These are phyloP conservation scores for Corbicula japonica DNA, from an alignment of 2,888 invertebrate species.

Conservation along the genomic window DNA sequence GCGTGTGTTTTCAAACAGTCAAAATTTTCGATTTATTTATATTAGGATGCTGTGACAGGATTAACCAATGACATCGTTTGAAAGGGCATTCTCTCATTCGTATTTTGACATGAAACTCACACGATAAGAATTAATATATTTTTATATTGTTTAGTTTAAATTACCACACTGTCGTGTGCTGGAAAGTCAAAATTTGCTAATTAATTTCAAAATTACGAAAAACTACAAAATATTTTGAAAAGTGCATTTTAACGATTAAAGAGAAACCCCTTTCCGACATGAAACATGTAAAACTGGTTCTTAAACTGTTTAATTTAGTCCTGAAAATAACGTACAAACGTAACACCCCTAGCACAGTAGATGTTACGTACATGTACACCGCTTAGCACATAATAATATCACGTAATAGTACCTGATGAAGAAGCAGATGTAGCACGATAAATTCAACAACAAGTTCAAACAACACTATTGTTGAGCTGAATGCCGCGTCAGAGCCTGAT, in stretches of 20 bases:
- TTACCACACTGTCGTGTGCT: conserved; percentile 3
- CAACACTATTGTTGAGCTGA: too few species aligned
- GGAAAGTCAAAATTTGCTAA: conserved; percentile 4
- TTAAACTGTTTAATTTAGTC: neutral
- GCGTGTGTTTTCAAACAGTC: conserved; percentile 45
- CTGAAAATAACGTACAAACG: conserved; percentile 9
- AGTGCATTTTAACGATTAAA: neutral
- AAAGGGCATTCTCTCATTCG: neutral
- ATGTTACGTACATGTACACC: conserved; percentile 11
- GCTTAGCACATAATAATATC: too few species aligned
- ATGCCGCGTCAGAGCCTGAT: too few species aligned
- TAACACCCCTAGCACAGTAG: conserved; percentile 36
- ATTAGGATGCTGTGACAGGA: neutral
- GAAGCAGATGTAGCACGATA: too few species aligned
- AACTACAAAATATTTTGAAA: neutral
- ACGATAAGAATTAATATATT: neutral
- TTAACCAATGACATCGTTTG: neutral
- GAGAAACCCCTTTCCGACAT: neutral
- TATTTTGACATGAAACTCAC: neutral
- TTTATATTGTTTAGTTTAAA: conserved; percentile 18
- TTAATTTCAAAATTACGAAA: conserved; percentile 21
- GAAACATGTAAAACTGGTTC: neutral
- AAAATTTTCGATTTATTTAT: conserved; percentile 7
- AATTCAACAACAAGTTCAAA: too few species aligned
- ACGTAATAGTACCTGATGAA: too few species aligned